Percentiles rank a stretch among this genome's conserved stretches.
Evolutionary conservation across 2,113 vertebrate species (phyloP).

Genomic region (Hassar affinis): DNA sequence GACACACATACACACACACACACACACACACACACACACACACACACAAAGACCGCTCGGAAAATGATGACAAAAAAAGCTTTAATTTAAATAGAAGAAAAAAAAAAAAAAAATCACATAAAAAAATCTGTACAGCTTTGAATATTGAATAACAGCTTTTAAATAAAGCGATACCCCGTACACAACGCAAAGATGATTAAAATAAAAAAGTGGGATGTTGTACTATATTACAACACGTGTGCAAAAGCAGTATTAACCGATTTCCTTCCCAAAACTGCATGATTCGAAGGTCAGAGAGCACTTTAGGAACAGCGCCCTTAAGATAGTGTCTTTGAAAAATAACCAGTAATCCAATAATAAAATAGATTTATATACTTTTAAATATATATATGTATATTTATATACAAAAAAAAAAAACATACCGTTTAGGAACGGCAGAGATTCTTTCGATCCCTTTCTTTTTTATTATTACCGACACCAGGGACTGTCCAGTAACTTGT

Average conservation of each 20-base stretch:
- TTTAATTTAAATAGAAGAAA: conserved; percentile 78
- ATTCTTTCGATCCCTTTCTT: conserved; percentile 70
- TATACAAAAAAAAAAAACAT: conserved; percentile 69
- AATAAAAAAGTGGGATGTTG: conserved; percentile 60
- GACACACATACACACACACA: too few relatives aligned
- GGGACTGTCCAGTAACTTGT: conserved; percentile 71
- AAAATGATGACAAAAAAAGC: conserved; percentile 74
- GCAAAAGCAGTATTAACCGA: conserved; percentile 69
- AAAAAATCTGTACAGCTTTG: conserved; percentile 78
- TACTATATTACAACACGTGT: conserved; percentile 71
- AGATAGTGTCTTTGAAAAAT: conserved; percentile 72
- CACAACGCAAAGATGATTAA: conserved; percentile 56
- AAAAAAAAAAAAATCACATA: conserved; percentile 53
- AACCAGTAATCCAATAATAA: conserved; percentile 74
- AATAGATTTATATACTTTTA: conserved; percentile 74
- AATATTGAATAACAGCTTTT: conserved; percentile 73
- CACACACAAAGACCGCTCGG: conserved; percentile 51
- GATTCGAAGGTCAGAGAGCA: conserved; percentile 57
- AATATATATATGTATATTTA: conserved; percentile 69
- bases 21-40: background rate
- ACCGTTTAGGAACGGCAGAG: conserved; percentile 72
- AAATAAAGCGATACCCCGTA: conserved; percentile 70
- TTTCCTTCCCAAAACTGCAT: conserved; percentile 65
- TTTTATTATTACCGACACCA: conserved; percentile 64
- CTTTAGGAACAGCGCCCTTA: conserved; percentile 51